phyloP scores from a whole-genome alignment of 2,888 invertebrate genomes.

The Lomographa bimaculata region DNA sequence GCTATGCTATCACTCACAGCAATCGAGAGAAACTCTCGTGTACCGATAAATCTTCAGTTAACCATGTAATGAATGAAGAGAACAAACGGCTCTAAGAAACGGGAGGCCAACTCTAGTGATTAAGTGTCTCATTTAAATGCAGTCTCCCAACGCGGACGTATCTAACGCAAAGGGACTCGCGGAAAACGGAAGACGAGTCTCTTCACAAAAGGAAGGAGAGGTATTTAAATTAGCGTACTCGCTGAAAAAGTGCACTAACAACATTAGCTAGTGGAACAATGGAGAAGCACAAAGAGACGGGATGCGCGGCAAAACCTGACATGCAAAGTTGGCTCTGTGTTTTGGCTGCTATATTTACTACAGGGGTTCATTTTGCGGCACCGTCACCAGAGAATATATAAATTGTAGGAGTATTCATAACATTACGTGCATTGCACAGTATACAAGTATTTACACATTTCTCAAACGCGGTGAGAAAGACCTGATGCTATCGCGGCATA shows the following conservation, averaged over 20 bases:
- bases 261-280: constrained; percentile 80
- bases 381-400: not conserved
- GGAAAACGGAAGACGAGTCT: constrained; percentile 81
- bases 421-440: too few species aligned
- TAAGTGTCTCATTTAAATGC: constrained; percentile 84
- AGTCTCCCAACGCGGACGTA: constrained; percentile 76
- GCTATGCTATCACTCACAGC: constrained; percentile 9
- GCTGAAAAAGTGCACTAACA: constrained; percentile 82
- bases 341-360: constrained; percentile 33
- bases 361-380: constrained; percentile 19
- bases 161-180: constrained; percentile 79
- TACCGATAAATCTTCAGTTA: constrained; percentile 44
- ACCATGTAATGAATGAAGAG: constrained; percentile 72
- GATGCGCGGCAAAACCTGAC: constrained; percentile 57
- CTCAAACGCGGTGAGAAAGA: too few species aligned
- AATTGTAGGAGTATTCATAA: not conserved
- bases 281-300: constrained; percentile 70
- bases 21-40: constrained; percentile 21
- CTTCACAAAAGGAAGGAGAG: constrained; percentile 79
- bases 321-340: constrained; percentile 37
- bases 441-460: too few species aligned
- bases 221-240: constrained; percentile 82
- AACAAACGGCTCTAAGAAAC: constrained; percentile 74
- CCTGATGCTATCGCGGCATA: too few species aligned
- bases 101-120: constrained; percentile 77